Percentiles rank a stretch among this genome's conserved stretches.
Evolutionary conservation across 2,113 vertebrate genomes (phyloP).

Genomic region (Hemiscyllium ocellatum): DNA sequence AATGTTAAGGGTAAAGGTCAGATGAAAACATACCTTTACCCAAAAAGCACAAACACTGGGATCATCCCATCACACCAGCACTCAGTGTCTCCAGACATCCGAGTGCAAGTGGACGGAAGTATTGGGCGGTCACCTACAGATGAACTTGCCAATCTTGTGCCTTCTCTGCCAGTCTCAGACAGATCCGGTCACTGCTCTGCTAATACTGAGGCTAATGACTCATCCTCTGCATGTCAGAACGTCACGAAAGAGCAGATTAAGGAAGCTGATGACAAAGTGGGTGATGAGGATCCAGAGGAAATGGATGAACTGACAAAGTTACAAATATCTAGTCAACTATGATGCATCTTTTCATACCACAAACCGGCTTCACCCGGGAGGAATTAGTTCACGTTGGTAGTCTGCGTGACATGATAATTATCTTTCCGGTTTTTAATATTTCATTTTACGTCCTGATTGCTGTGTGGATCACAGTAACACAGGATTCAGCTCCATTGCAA

Average conservation of each 20-base stretch:
- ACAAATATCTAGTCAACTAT: conserved; percentile 72
- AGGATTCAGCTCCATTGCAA: conserved; percentile 49
- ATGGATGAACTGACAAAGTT: conserved; percentile 74
- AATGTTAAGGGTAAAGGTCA: conserved; percentile 98
- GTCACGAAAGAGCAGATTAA: conserved; percentile 47
- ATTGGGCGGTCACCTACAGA: conserved; percentile 94
- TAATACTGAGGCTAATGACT: conserved; percentile 50
- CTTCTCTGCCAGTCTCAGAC: conserved; percentile 57
- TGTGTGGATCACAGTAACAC: conserved; percentile 57
- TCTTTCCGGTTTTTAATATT: conserved; percentile 32
- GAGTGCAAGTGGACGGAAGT: conserved; percentile 94
- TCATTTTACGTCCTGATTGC: conserved; percentile 43
- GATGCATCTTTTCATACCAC: conserved; percentile 50
- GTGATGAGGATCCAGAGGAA: conserved; percentile 55
- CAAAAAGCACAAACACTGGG: conserved; percentile 75
- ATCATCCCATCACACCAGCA: conserved; percentile 69
- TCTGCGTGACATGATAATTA: conserved; percentile 33
- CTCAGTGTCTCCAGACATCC: conserved; percentile 89
- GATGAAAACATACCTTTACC: conserved; percentile 98
- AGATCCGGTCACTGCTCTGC: conserved; percentile 50
- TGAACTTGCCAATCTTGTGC: conserved; percentile 81
- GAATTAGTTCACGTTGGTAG: conserved; percentile 43
- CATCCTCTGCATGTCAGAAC: conserved; percentile 49
- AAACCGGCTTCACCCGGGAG: conserved; percentile 32
- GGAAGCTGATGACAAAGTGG: conserved; percentile 44